Percentiles rank a stretch among this genome's conserved stretches.
Conservation (phyloP, 2,888 invertebrate genomes). For the Baronia brevicornis region DNA sequence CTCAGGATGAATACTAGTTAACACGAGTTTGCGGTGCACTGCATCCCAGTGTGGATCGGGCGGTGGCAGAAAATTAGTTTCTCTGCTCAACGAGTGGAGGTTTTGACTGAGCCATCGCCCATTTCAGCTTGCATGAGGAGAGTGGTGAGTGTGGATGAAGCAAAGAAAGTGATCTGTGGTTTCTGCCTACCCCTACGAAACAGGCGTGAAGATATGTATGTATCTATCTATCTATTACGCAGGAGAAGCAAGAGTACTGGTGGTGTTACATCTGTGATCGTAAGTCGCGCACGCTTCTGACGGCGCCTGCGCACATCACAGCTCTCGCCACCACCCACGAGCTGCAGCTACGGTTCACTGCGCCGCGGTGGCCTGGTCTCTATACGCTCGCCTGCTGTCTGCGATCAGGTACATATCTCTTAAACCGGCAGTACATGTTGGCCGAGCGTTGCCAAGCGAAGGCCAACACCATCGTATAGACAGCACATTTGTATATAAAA, state of each 20-base stretch:
- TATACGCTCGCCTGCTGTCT: slow-evolving; percentile 95
- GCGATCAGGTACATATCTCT: slow-evolving; percentile 79
- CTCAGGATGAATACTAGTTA: too few relatives aligned
- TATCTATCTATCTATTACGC: too few relatives aligned
- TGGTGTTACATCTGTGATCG: slow-evolving; percentile 99
- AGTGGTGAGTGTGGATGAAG: too few relatives aligned
- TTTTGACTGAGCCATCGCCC: too few relatives aligned
- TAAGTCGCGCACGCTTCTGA: slow-evolving; percentile 92
- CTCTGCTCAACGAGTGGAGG: too few relatives aligned
- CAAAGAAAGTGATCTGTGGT: background rate
- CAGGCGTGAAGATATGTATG: too few relatives aligned
- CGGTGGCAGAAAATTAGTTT: background rate
- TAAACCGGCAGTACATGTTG: too few relatives aligned
- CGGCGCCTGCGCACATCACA: slow-evolving; percentile 95
- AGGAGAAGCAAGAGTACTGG: slow-evolving; percentile 96
- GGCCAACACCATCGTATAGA: too few relatives aligned
- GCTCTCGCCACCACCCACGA: slow-evolving; percentile 92
- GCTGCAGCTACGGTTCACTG: slow-evolving; percentile 96
- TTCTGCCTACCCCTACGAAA: too few relatives aligned
- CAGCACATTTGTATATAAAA: background rate
- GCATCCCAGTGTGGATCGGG: background rate
- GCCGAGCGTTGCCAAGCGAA: too few relatives aligned
- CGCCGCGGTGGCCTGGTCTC: slow-evolving; percentile 93
- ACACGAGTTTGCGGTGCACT: too few relatives aligned
- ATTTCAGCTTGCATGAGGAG: too few relatives aligned